Evolutionary conservation across 2,797 vertebrate genomes (phyloP), one percentile per base, ranked within the genome.

Genomic region (Amphiprion clarkii): DNA sequence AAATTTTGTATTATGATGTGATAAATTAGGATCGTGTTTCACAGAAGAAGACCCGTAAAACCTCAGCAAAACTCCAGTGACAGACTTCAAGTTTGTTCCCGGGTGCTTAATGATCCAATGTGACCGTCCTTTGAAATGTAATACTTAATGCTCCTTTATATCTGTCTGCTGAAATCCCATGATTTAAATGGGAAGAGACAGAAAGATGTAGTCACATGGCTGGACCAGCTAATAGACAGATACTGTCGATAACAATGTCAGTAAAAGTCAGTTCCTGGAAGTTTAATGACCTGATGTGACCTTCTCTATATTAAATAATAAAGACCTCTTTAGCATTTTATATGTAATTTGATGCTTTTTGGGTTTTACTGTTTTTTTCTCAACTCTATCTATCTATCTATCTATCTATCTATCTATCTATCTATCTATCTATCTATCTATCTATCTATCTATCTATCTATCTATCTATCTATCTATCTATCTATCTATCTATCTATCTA

Each of bases 201-300:
- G 17, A 44, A 52, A 49, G 70, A 63, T 42, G 21, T 1, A 21
- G 36, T 54, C 25, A 67, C 25, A 52, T 2, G 29, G 6, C 10
- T 17, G 21, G 39, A 66, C 25, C 17, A 33, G 16, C 36, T 17
- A 27, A 42, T 21, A 63, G 65, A 67, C 21, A 33, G 14, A 54
- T 21, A 27, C 58, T 51, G 14, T 52, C 65, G 16, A 46, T 49
- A 44, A 64, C 54, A 48, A 56, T 57, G 42, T 52, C 46, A 36
- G 46, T 54, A 54, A 60, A 63, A 67, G 58, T 33, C 53, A 46
- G 39, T 48, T 62, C 58, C 54, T 51, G 56, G 54, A 42, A 67
- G 74, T 77, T 83, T 71, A 84, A 79, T 78, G 76, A 59, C 14
- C 67, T 71, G 46, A 5, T 62, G 14, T 71, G 68, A 86, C 76